These are phyloP conservation scores for Cantharis nigra DNA, from an alignment of 2,888 invertebrate genomes.

Conservation along the genomic window DNA sequence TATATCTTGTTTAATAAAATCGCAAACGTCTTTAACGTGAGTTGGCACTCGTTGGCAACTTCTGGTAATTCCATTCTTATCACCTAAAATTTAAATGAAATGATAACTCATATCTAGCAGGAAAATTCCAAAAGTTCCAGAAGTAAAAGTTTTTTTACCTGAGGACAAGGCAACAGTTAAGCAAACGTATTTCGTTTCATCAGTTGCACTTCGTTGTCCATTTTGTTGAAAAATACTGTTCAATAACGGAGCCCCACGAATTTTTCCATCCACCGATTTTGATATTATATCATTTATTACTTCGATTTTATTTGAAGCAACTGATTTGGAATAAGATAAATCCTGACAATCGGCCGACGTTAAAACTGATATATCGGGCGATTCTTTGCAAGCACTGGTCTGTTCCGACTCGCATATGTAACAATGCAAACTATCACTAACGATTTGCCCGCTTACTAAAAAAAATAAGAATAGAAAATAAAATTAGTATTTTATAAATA, in stretches of 20 bases:
- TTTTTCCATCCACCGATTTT: neutral
- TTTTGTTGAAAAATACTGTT: neutral
- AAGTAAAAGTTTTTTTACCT: neutral
- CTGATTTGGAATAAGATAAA: neutral
- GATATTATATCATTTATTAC: neutral
- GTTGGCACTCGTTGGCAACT: neutral
- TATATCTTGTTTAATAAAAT: conserved; percentile 4
- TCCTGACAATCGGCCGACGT: neutral
- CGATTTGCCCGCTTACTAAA: neutral
- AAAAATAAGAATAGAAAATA: neutral
- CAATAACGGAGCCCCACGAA: neutral
- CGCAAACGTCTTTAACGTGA: neutral
- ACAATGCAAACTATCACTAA: neutral
- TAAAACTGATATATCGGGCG: neutral
- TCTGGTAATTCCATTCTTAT: neutral
- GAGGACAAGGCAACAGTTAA: neutral
- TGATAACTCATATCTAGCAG: no score
- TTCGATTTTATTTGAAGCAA: neutral
- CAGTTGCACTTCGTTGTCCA: neutral
- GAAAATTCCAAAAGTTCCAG: no score
- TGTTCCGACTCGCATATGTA: neutral
- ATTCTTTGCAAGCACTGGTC: neutral
- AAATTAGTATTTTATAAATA: neutral
- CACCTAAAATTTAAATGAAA: neutral
- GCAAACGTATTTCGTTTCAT: neutral